phyloP scores from a whole-genome alignment of 2,888 invertebrate genomes.

The Dendrolimus houi region DNA sequence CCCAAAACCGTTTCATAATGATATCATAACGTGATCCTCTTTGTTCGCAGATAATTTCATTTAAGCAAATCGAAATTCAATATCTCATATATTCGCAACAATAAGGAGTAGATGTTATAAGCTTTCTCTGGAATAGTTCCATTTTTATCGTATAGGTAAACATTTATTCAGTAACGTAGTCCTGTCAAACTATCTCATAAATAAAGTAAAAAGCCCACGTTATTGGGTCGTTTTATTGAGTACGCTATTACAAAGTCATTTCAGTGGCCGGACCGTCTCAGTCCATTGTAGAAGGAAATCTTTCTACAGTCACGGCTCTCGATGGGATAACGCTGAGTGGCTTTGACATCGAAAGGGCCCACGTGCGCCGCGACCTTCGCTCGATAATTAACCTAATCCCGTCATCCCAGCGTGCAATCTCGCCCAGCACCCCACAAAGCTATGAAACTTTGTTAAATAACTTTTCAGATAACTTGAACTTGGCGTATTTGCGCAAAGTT shows the following conservation, averaged over 20 bases:
- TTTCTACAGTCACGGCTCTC: conserved; percentile 76
- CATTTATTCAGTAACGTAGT: conserved; percentile 26
- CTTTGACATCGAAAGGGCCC: conserved; percentile 41
- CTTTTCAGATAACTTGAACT: conserved; percentile 77
- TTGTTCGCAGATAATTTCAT: conserved; percentile 6
- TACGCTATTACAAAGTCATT: conserved; percentile 72
- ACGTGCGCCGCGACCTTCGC: conserved; percentile 34
- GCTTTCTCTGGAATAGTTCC: neutral
- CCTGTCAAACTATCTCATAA: conserved; percentile 43
- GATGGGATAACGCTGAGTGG: conserved; percentile 69
- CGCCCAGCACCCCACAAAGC: conserved; percentile 59
- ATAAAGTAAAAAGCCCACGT: conserved; percentile 53
- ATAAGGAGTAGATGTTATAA: neutral
- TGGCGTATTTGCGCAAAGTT: conserved; percentile 70
- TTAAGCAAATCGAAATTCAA: neutral
- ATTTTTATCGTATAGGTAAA: conserved; percentile 13
- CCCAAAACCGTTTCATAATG: conserved; percentile 31
- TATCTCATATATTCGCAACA: conserved; percentile 1
- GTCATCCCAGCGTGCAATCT: conserved; percentile 53
- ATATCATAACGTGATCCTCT: conserved; percentile 19
- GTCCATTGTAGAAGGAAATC: conserved; percentile 74
- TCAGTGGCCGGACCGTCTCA: conserved; percentile 62
- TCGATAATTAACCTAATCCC: conserved; percentile 58
- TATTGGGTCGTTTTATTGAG: conserved; percentile 66
- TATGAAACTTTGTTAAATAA: conserved; percentile 77